A percentile compares a stretch with the other conserved stretches of the same genome.
Conservation (phyloP, 2,888 invertebrate genomes). For the Sycophila texana region DNA sequence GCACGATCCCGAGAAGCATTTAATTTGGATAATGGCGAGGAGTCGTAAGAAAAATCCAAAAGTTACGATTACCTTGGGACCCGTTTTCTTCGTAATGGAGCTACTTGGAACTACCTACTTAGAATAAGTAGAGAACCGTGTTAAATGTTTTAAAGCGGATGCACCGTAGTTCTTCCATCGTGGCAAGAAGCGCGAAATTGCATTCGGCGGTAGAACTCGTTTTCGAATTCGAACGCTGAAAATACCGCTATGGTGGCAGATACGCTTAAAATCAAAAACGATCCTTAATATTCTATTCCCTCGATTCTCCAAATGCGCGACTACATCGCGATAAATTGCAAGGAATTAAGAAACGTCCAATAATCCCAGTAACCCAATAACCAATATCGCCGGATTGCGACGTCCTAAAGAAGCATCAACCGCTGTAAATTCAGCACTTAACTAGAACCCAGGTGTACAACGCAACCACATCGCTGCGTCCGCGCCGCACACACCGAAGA, state of each 20-base stretch:
- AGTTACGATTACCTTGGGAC: conserved; percentile 35
- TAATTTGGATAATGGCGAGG: background rate
- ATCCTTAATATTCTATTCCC: too few relatives aligned
- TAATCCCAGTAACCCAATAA: too few relatives aligned
- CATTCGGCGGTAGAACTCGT: conserved; percentile 26
- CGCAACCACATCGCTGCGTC: background rate
- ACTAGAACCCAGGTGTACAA: background rate
- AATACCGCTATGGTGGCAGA: too few relatives aligned
- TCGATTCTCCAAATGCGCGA: too few relatives aligned
- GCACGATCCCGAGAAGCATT: background rate
- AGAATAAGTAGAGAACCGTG: conserved; percentile 52
- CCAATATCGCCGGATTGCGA: too few relatives aligned
- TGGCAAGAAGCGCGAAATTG: background rate
- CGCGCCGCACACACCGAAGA: too few relatives aligned
- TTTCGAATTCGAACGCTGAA: conserved; percentile 8
- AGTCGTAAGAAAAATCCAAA: conserved; percentile 5
- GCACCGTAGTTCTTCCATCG: conserved; percentile 6
- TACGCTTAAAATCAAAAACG: too few relatives aligned
- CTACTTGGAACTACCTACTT: conserved; percentile 42
- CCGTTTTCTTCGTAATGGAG: conserved; percentile 23
- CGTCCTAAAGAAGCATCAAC: too few relatives aligned
- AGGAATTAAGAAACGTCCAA: too few relatives aligned
- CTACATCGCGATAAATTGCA: background rate
- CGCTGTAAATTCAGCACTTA: too few relatives aligned
- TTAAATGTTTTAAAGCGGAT: conserved; percentile 30